Evolutionary conservation across 35 echinoderm and acorn worm species (phyloP), one percentile per base, ranked within the genome.

Genomic region (Heliocidaris tuberculata): DNA sequence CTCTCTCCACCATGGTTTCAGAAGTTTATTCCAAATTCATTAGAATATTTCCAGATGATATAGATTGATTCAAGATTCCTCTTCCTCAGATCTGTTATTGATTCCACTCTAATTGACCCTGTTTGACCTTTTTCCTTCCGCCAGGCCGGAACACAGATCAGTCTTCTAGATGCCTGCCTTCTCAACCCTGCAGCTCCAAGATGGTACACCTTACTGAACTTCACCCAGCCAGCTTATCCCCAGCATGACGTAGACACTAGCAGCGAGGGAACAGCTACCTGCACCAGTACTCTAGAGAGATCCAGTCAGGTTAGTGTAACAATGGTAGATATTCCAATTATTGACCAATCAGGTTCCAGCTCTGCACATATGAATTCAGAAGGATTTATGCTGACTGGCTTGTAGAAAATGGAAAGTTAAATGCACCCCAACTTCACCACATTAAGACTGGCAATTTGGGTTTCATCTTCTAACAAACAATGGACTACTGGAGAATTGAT

Each of bases 191-290:
- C 61, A 27, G 87, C 78, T 49, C 85, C 90, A 2, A 88, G 92
- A 30, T 97, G 96, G 96, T 95, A 97, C 92, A 97, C 95, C 85
- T 89, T 97, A 16, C 94, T 97, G 49, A 97, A 97, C 88, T 95
- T 95, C 85, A 95, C 32, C 86, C 65, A 86, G 31, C 85, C 71
- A 88, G 71, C 86, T 47, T 86, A 85, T 85, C 60, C 78, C 47
- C 85, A 95, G 49, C 35, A 88, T 95, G 48, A 86, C 47, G 27
- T 86, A 47, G 48, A 95, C 29, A 86, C 78, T 32, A 95, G 85
- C 49, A 86, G 48, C 47, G 94, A 87, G 47, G 85, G 85, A 85
- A 86, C 78, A 47, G 60, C 93, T 29, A 71, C 60, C 30, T 86
- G 59, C 29, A 88, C 85, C 85, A 86, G 60, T 47, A 86, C 78